phyloP scores from a whole-genome alignment of 2,113 vertebrate genomes.

The Cynoglossus semilaevis region DNA sequence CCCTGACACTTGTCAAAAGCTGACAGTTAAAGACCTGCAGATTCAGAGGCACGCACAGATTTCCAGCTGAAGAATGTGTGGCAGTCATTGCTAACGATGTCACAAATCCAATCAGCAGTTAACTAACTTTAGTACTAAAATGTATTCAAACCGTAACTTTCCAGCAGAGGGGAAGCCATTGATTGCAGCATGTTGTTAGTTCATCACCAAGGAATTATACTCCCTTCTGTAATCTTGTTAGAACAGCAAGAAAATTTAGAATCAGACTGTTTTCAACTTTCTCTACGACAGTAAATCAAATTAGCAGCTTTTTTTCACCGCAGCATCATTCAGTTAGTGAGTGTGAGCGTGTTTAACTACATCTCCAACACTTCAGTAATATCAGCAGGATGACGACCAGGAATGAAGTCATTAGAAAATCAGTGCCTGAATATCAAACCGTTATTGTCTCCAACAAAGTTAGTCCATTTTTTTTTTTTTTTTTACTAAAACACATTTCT shows the following conservation, averaged over 20 bases:
- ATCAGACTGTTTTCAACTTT: neutral
- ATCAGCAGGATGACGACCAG: neutral
- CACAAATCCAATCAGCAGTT: neutral
- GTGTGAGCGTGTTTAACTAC: neutral
- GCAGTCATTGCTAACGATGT: neutral
- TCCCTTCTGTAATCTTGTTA: neutral
- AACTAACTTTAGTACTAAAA: neutral
- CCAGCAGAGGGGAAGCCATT: neutral
- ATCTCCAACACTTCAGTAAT: neutral
- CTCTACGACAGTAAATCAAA: neutral
- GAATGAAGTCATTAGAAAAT: neutral
- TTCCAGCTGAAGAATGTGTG: no score
- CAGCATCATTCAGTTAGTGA: neutral
- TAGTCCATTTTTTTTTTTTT: no score
- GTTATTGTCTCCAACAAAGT: no score
- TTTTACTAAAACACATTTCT: no score
- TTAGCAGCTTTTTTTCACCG: neutral
- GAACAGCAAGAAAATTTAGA: neutral
- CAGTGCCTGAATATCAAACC: no score
- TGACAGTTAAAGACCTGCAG: constrained; percentile 1
- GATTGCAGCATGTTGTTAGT: neutral
- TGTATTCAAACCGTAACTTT: neutral
- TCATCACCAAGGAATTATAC: neutral
- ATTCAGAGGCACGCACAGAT: neutral
- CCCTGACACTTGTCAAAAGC: neutral